A percentile compares a stretch with the other conserved stretches of the same genome.
Evolutionary conservation across 2,113 vertebrate species (phyloP).

Genomic region (Hippocampus abdominalis): DNA sequence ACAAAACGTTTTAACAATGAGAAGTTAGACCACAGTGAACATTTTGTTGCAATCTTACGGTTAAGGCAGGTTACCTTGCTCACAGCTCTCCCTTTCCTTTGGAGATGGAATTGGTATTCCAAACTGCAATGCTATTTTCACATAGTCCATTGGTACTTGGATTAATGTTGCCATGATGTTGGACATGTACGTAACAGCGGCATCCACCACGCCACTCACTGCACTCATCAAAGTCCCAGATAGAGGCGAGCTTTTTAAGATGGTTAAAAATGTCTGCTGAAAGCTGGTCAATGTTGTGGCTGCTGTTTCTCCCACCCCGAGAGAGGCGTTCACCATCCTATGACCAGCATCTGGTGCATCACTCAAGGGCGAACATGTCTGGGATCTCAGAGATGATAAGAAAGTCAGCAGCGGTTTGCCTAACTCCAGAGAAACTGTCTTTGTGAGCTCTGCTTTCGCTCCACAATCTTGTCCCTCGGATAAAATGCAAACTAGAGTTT

Average conservation of each 20-base stretch:
- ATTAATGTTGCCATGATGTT: conserved; percentile 38
- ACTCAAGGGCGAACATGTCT: conserved; percentile 41
- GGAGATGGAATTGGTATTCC: conserved; percentile 59
- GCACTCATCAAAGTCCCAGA: conserved; percentile 40
- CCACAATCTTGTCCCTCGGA: conserved; percentile 64
- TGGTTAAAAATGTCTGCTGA: conserved; percentile 44
- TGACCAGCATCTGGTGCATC: conserved; percentile 6
- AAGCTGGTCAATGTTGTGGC: conserved; percentile 11
- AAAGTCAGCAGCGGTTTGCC: conserved; percentile 42
- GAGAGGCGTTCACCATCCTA: conserved; percentile 23
- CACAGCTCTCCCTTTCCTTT: conserved; percentile 57
- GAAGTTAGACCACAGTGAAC: neutral
- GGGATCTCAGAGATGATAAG: conserved; percentile 49
- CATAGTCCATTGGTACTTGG: conserved; percentile 57
- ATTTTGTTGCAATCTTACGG: no score
- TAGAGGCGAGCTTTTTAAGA: conserved; percentile 45
- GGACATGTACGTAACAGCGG: conserved; percentile 43
- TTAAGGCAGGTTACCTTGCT: conserved; percentile 59
- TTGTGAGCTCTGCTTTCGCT: conserved; percentile 59
- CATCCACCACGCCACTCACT: conserved; percentile 47
- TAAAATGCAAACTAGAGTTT: conserved; percentile 60
- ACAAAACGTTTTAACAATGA: neutral
- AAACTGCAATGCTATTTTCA: conserved; percentile 67
- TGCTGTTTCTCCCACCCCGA: conserved; percentile 17
- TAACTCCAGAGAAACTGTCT: conserved; percentile 43